phyloP scores from a whole-genome alignment of 2,113 vertebrate genomes.

The Brachirus orientalis region DNA sequence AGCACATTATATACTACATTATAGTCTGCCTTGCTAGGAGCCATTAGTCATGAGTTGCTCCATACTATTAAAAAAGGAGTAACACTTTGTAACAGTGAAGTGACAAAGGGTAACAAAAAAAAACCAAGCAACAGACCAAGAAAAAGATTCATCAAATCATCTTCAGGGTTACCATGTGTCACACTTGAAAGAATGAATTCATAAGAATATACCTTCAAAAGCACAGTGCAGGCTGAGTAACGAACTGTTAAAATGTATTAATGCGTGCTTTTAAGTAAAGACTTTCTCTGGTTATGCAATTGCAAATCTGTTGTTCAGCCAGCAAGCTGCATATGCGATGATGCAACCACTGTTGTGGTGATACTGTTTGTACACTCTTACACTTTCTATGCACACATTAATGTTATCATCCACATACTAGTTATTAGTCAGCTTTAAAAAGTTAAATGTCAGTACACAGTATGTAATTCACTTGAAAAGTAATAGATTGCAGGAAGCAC shows the following conservation, averaged over 20 bases:
- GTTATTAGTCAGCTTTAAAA: background rate
- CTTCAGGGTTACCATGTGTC: background rate
- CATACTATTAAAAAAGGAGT: background rate
- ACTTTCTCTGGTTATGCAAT: conserved; percentile 17
- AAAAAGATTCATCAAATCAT: background rate
- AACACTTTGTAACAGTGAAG: no score
- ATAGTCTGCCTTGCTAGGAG: background rate
- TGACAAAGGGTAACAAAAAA: background rate
- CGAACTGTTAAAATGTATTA: background rate
- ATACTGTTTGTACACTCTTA: background rate
- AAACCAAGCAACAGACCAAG: background rate
- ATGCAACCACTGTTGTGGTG: background rate
- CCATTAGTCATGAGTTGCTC: background rate
- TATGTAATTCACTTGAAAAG: background rate
- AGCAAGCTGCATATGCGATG: background rate
- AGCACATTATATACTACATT: conserved; percentile 3
- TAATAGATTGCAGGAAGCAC: background rate
- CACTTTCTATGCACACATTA: background rate
- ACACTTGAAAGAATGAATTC: background rate
- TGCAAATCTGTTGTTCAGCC: background rate
- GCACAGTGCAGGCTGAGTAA: background rate
- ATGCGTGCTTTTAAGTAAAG: background rate
- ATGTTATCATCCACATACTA: background rate
- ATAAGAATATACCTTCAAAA: background rate
- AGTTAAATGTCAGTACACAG: background rate